Evolutionary conservation across 2,113 vertebrate species (phyloP).

Genomic region (Microcebus ravelobensis): DNA sequence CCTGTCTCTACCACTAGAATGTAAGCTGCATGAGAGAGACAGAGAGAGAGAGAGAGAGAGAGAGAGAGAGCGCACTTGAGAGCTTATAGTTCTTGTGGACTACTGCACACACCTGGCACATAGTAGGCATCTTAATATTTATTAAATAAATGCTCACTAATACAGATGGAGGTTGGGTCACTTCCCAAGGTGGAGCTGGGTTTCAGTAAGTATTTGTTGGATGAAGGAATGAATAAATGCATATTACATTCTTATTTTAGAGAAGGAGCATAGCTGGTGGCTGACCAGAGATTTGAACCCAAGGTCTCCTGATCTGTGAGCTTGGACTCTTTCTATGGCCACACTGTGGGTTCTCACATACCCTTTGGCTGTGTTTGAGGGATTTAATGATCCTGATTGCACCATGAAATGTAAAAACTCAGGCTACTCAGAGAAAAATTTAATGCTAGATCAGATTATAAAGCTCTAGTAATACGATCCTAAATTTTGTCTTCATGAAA

Average conservation of each 20-base stretch:
- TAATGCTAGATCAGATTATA: neutral
- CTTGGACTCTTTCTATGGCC: neutral
- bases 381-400: neutral
- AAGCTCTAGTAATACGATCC: neutral
- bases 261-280: neutral
- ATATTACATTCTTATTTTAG: neutral
- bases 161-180: neutral
- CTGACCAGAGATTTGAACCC: neutral
- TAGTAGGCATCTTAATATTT: neutral
- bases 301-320: neutral
- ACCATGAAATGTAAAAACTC: neutral
- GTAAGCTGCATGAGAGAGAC: neutral
- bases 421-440: neutral
- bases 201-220: neutral
- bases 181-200: neutral
- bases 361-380: neutral
- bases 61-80: neutral
- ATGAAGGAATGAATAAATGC: neutral
- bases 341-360: neutral
- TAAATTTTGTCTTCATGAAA: slow-evolving; percentile 11
- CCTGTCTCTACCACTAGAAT: neutral
- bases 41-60: neutral
- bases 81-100: neutral
- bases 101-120: neutral
- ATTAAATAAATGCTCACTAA: neutral